A percentile compares a stretch with the other conserved stretches of the same genome.
These are phyloP conservation scores for Plagiodera versicolora DNA, from an alignment of 2,888 invertebrate species.

Conservation along the genomic window DNA sequence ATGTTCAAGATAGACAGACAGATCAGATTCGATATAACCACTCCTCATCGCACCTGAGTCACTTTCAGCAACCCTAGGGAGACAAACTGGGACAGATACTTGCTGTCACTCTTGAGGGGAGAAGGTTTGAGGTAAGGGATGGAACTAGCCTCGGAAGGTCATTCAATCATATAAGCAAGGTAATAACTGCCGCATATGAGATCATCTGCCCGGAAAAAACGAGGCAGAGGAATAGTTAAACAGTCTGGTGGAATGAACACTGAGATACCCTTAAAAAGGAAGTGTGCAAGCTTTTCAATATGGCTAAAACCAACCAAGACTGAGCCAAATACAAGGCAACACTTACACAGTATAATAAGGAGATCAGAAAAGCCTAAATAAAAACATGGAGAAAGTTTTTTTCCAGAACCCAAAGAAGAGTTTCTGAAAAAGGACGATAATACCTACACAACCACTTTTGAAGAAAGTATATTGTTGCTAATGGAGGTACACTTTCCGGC, in stretches of 20 bases:
- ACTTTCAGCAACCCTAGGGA: background rate
- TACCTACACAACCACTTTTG: too few species aligned
- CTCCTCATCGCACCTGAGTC: background rate
- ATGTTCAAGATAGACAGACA: slow-evolving; percentile 17
- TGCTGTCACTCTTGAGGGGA: background rate
- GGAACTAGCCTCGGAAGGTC: background rate
- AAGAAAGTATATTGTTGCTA: too few species aligned
- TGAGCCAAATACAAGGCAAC: background rate
- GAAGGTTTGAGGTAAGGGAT: background rate
- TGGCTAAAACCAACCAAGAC: background rate
- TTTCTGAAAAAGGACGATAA: too few species aligned
- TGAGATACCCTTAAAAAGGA: background rate
- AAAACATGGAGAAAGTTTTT: slow-evolving; percentile 17
- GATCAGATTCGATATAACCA: slow-evolving; percentile 9
- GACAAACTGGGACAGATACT: background rate
- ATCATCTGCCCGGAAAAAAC: background rate
- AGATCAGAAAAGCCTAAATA: slow-evolving; percentile 9
- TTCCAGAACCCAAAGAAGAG: too few species aligned
- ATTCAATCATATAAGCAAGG: background rate
- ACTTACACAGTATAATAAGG: slow-evolving; percentile 6
- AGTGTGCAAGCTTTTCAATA: background rate
- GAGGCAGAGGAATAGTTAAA: background rate
- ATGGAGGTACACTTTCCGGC: too few species aligned
- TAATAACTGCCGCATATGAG: background rate
- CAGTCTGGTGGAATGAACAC: slow-evolving; percentile 5